Conservation (phyloP, 2,113 vertebrate species). For the Crotalus viridis region DNA sequence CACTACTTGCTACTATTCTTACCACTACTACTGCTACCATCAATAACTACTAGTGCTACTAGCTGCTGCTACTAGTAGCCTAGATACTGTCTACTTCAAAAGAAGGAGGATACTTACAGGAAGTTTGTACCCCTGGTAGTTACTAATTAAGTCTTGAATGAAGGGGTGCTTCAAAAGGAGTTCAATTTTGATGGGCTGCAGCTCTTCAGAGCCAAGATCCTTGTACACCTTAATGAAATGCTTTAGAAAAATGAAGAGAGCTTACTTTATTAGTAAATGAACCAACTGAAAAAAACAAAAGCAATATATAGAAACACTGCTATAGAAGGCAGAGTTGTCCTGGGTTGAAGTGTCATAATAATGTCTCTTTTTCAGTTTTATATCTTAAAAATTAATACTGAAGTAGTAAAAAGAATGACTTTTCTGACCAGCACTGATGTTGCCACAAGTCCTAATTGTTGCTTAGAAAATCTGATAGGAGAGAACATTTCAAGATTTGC, state of each 20-base stretch:
- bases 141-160: constrained; percentile 76
- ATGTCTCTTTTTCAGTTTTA: neutral
- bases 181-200: constrained; percentile 70
- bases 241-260: constrained; percentile 51
- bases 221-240: constrained; percentile 71
- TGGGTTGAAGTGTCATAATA: neutral
- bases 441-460: neutral
- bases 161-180: constrained; percentile 79
- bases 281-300: neutral
- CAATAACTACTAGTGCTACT: neutral
- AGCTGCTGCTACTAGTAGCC: neutral
- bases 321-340: neutral
- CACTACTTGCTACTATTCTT: neutral
- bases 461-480: neutral
- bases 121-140: constrained; percentile 71
- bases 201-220: constrained; percentile 71
- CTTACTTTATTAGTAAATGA: constrained; percentile 3
- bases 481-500: neutral
- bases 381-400: neutral
- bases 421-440: neutral
- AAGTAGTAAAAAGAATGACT: neutral
- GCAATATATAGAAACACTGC: neutral
- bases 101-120: constrained; percentile 72
- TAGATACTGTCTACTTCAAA: neutral
- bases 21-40: neutral